Evolutionary conservation across 2,888 invertebrate genomes (phyloP), one percentile per base, ranked within the genome.

Genomic region (Acanthosoma haemorrhoidale): DNA sequence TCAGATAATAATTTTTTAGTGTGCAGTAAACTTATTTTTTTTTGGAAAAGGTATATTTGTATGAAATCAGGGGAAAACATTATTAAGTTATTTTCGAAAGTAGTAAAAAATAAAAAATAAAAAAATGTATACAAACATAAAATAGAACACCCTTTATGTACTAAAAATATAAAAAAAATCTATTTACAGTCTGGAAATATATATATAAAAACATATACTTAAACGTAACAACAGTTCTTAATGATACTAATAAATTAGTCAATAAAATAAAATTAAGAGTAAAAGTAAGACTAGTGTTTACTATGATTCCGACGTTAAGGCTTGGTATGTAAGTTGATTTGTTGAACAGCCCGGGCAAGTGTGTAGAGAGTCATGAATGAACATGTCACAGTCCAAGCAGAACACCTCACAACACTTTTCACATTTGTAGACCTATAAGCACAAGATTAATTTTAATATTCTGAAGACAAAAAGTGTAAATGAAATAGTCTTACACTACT

Each of bases 301-400:
- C 60, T 60, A 60, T 31, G 60, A 60, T 2, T 39, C 63, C 4
- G 63, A 29, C 6, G 67, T 18, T 1, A 67, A 11, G 11, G 43
- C 36, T 61, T 82, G 81, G 76, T 82, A 84, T 21, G 82, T 82
- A 64, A 81, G 77, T 58, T 82, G 80, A 80, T 84, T 86, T 2
- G 90, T 88, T n/a, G 94, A 88, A 82, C 99, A 99, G 51, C 95
- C 96, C 15, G 98, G 97, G 80, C 99, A 99, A 39, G 93, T 92
- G 80, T 99, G 98, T 68, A 99, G 83, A 0, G 93, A 90, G 76
- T 94, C 93, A 75, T 97, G 94, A 39, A 98, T 88, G 79, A 95
- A 92, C 76, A 93, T 85, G 83, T 98, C 97, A 83, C 99, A 99
- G 80, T 98, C 96, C 77, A 93, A 84, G 80, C 99, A 99, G 81